Evolutionary conservation across 1,140 invertebrate genomes (phyloP).

Genomic region (Lepidurus apus): DNA sequence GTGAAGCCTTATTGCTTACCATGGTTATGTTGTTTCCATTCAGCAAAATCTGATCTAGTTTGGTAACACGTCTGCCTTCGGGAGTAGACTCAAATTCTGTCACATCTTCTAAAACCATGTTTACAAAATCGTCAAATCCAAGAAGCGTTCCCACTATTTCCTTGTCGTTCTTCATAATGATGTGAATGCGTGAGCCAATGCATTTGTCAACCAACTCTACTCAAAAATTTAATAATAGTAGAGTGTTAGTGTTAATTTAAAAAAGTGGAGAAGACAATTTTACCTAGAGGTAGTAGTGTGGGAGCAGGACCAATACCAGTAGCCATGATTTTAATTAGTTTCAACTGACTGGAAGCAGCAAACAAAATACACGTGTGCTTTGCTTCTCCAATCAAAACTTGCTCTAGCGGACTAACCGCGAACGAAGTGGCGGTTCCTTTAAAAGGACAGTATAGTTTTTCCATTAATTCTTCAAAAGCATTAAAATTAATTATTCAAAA

Average conservation of each 20-base stretch:
- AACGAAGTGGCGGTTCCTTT: no score
- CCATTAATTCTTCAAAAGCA: no score
- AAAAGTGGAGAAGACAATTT: no score
- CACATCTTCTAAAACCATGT: constrained; percentile 89
- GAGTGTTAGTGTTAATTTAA: background rate
- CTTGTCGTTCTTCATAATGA: constrained; percentile 99
- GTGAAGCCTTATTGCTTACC: no score
- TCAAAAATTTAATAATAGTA: background rate
- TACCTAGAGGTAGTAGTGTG: constrained; percentile 25
- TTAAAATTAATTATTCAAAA: no score
- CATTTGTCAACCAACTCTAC: constrained; percentile 99
- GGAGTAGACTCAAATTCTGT: constrained; percentile 93
- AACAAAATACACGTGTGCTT: no score
- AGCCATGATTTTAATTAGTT: constrained; percentile 22
- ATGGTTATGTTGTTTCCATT: constrained; percentile 99
- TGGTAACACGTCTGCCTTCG: constrained; percentile 92
- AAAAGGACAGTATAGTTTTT: no score
- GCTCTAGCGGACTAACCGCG: no score
- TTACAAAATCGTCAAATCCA: constrained; percentile 99
- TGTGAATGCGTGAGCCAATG: constrained; percentile 97
- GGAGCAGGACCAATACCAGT: background rate
- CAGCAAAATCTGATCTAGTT: constrained; percentile 93
- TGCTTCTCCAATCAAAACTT: no score
- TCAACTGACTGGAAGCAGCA: no score
- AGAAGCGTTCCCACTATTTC: constrained; percentile 96